Evolutionary conservation across 2,888 invertebrate species (phyloP).

Genomic region (Cordilura impudica): DNA sequence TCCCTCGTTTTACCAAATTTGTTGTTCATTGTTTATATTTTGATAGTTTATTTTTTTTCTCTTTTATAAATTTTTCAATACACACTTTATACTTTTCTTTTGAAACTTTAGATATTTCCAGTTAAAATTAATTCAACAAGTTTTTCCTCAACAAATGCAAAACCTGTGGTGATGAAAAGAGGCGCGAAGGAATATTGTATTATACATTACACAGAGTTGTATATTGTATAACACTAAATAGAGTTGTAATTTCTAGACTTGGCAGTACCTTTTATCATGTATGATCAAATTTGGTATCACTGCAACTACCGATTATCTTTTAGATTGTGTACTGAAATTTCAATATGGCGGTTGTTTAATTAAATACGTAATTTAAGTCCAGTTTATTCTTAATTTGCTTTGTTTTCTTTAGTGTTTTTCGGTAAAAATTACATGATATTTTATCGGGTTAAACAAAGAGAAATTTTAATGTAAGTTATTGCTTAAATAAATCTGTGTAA

Average conservation of each 20-base stretch:
- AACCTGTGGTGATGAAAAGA: conserved; percentile 36
- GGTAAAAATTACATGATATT: background rate
- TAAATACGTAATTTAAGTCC: conserved; percentile 1
- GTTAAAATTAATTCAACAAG: conserved; percentile 18
- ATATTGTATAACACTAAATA: conserved; percentile 17
- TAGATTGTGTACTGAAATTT: conserved; percentile 5
- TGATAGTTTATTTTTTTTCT: conserved; percentile 27
- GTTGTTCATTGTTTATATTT: conserved; percentile 70
- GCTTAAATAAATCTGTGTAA: background rate
- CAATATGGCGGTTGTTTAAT: conserved; percentile 55
- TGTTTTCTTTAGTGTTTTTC: too few relatives aligned
- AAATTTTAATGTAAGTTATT: background rate
- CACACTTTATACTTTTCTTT: conserved; percentile 15
- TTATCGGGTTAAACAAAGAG: background rate
- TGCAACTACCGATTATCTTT: background rate
- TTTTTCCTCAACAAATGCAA: conserved; percentile 13
- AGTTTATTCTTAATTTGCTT: too few relatives aligned
- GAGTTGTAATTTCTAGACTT: background rate
- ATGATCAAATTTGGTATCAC: background rate
- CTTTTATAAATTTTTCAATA: conserved; percentile 43
- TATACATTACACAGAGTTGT: conserved; percentile 33
- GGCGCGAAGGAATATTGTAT: conserved; percentile 46
- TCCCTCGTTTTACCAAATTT: conserved; percentile 70
- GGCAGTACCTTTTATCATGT: background rate
- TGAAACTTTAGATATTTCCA: conserved; percentile 4